Evolutionary conservation across 2,113 vertebrate species (phyloP).

Genomic region (Oncorhynchus clarkii): DNA sequence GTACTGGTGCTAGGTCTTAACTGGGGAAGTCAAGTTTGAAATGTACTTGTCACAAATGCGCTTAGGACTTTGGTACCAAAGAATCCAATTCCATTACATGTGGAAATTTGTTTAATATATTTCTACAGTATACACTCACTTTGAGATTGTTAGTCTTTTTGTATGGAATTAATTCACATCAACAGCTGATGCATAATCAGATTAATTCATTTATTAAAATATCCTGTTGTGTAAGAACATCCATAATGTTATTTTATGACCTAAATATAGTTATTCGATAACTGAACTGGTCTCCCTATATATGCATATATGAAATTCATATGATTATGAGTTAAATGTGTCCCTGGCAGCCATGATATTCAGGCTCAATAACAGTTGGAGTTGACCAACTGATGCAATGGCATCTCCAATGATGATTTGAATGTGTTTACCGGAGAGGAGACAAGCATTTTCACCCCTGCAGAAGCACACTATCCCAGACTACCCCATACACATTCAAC

Average conservation of each 20-base stretch:
- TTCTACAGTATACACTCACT: slow-evolving; percentile 28
- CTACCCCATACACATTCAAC: too few species aligned
- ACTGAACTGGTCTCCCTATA: too few species aligned
- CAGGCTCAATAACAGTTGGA: neutral
- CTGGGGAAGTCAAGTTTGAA: slow-evolving; percentile 69
- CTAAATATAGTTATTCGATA: too few species aligned
- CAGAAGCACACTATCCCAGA: neutral
- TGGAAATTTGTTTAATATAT: slow-evolving; percentile 58
- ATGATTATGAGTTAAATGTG: neutral
- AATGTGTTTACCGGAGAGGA: neutral
- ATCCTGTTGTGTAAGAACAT: neutral
- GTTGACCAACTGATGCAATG: neutral
- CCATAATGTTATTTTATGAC: too few species aligned
- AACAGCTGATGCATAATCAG: slow-evolving; percentile 23
- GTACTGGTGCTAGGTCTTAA: slow-evolving; percentile 65
- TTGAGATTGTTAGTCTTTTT: too few species aligned
- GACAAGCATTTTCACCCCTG: neutral
- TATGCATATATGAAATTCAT: neutral
- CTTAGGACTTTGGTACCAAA: slow-evolving; percentile 53
- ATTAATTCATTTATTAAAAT: slow-evolving; percentile 44
- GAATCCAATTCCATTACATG: slow-evolving; percentile 70
- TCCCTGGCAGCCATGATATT: neutral
- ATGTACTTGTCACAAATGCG: slow-evolving; percentile 66
- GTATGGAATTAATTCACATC: too few species aligned
- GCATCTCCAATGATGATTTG: neutral